A percentile compares a stretch with the other conserved stretches of the same genome.
These are phyloP conservation scores for Tanypteryx hageni DNA, from an alignment of 2,888 invertebrate genomes.

Conservation along the genomic window DNA sequence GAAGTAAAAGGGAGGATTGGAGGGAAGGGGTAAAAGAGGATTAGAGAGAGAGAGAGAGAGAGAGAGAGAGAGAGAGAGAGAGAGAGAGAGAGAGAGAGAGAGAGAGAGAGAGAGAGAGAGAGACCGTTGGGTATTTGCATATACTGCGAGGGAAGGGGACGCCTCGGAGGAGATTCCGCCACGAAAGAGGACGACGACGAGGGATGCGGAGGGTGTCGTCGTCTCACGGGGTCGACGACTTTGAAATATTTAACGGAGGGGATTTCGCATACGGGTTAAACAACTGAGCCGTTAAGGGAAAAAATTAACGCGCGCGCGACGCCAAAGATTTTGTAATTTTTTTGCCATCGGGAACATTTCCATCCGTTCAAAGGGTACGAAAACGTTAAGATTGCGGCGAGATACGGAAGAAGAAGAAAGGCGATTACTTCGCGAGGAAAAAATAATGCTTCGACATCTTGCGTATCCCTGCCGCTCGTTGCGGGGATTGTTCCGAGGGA, in stretches of 20 bases:
- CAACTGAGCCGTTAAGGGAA: neutral
- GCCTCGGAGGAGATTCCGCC: neutral
- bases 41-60: neutral
- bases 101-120: neutral
- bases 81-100: neutral
- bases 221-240: constrained; percentile 21
- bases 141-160: neutral
- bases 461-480: neutral
- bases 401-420: neutral
- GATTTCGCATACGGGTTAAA: neutral
- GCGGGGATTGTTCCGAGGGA: neutral
- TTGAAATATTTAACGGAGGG: neutral
- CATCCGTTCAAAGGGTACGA: neutral
- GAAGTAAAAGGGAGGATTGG: neutral
- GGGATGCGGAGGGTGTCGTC: neutral
- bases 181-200: constrained; percentile 9
- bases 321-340: neutral
- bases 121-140: constrained; percentile 26
- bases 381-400: neutral
- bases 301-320: neutral
- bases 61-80: neutral
- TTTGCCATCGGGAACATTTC: neutral
- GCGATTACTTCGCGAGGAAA: neutral
- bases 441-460: neutral
- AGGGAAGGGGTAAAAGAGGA: neutral